Evolutionary conservation across 2,113 vertebrate genomes (phyloP).

Genomic region (Brachyhypopomus gauderio): DNA sequence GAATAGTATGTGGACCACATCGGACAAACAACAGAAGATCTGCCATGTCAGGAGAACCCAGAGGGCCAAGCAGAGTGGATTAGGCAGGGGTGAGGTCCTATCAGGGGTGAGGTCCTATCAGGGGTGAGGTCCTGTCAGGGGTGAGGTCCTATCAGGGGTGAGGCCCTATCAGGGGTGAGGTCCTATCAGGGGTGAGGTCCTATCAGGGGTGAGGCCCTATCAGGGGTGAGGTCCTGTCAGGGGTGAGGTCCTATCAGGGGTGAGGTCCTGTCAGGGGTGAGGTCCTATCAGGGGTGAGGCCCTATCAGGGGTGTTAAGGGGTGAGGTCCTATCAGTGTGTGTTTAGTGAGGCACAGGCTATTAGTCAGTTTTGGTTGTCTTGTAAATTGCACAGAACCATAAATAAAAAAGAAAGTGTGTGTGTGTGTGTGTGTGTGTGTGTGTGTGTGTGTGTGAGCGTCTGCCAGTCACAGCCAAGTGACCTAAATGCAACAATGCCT

Average conservation of each 20-base stretch:
- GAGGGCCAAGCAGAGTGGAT: constrained; percentile 47
- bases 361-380: too few relatives aligned
- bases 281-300: too few relatives aligned
- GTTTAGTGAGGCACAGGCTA: too few relatives aligned
- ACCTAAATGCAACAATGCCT: constrained; percentile 7
- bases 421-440: constrained; percentile 4
- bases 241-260: constrained; percentile 2
- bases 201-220: too few relatives aligned
- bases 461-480: constrained; percentile 18
- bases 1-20: constrained; percentile 34
- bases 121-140: too few relatives aligned
- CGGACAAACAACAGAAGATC: constrained; percentile 62
- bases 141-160: too few relatives aligned
- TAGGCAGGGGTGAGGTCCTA: constrained; percentile 28
- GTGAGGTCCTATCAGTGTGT: too few relatives aligned
- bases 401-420: too few relatives aligned
- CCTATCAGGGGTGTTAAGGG: too few relatives aligned
- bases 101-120: too few relatives aligned
- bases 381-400: too few relatives aligned
- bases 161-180: neutral
- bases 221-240: neutral
- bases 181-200: neutral
- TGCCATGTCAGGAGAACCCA: constrained; percentile 51
- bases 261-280: too few relatives aligned
- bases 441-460: neutral